Evolutionary conservation across 2,888 invertebrate species (phyloP).

Genomic region (Saturnia pavonia): DNA sequence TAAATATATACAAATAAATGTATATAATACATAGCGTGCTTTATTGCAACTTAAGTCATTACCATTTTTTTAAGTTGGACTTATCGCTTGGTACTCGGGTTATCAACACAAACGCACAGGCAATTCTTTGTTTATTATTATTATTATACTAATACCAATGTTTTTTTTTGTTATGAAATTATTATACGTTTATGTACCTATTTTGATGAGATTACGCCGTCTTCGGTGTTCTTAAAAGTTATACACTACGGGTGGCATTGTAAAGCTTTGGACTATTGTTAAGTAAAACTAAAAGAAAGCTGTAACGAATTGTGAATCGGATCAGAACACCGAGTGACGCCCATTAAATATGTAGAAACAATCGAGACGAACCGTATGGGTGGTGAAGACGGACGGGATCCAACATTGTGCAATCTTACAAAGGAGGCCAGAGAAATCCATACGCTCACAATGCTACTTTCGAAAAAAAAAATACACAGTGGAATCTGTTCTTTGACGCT

Average conservation of each 20-base stretch:
- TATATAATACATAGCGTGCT: neutral
- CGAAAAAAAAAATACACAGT: constrained; percentile 51
- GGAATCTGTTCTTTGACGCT: constrained; percentile 6
- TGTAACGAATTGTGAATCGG: constrained; percentile 77
- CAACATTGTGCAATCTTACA: constrained; percentile 75
- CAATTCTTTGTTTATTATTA: too few relatives aligned
- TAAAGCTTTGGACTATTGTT: constrained; percentile 55
- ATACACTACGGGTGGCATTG: constrained; percentile 52
- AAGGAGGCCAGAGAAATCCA: constrained; percentile 73
- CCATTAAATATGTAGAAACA: constrained; percentile 71
- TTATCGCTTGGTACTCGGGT: neutral
- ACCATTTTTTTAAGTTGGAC: neutral
- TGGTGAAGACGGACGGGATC: constrained; percentile 58
- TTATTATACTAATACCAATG: too few relatives aligned
- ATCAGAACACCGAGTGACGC: constrained; percentile 68
- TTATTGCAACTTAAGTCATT: neutral
- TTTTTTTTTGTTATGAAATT: too few relatives aligned
- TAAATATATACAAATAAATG: too few relatives aligned
- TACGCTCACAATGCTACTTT: constrained; percentile 63
- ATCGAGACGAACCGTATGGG: constrained; percentile 59
- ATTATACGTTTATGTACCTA: too few relatives aligned
- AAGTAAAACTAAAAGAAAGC: constrained; percentile 61
- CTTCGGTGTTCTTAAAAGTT: neutral
- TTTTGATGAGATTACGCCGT: neutral
- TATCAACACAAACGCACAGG: neutral